Conservation (phyloP, 2,113 vertebrate genomes). For the Gallinago undulata region DNA sequence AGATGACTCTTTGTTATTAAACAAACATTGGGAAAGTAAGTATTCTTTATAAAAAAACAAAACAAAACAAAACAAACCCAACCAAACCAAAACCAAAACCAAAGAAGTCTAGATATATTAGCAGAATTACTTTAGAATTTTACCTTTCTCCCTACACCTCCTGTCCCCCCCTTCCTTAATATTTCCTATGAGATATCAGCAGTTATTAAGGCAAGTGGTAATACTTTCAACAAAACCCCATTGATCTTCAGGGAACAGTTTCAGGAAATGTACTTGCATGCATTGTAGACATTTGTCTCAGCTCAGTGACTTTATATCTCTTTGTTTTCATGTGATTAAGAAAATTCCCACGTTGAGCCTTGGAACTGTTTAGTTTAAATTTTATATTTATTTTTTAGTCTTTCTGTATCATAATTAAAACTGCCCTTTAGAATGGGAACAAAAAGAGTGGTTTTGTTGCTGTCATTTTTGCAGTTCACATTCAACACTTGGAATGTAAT, state of each 20-base stretch:
- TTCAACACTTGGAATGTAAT: not conserved
- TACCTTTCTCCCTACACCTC: not conserved
- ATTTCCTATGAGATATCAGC: not conserved
- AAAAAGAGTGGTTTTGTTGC: not conserved
- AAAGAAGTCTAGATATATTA: rapidly evolving
- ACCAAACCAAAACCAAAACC: too few species aligned
- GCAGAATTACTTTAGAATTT: not conserved
- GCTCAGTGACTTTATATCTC: not conserved
- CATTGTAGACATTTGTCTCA: not conserved
- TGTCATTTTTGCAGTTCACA: not conserved
- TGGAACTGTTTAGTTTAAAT: not conserved
- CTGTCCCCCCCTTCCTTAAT: not conserved
- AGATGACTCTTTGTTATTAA: not conserved
- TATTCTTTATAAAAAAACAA: not conserved
- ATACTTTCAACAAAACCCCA: not conserved
- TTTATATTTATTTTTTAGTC: not conserved
- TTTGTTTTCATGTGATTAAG: not conserved
- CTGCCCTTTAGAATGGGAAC: not conserved
- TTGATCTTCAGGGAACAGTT: not conserved
- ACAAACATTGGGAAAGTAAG: not conserved
- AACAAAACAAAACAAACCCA: not conserved
- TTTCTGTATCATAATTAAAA: not conserved
- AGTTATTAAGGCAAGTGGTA: not conserved
- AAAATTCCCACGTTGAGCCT: not conserved
- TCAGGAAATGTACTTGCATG: not conserved